phyloP scores from a whole-genome alignment of 35 echinoderm and acorn worm genomes.

The Holothuria glaberrima region DNA sequence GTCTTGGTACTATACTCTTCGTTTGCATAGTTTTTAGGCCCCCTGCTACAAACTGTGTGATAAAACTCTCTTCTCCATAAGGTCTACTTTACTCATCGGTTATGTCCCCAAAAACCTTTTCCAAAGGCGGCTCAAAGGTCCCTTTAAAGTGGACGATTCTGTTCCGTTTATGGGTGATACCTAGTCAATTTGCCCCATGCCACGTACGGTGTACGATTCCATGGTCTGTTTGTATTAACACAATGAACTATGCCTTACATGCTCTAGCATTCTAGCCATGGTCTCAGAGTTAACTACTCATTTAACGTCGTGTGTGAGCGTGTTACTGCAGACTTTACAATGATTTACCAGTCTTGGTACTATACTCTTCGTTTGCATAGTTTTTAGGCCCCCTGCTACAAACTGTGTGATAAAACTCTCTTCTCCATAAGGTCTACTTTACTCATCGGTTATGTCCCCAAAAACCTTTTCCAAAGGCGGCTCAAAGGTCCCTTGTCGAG shows the following conservation, averaged over 20 bases:
- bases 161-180: neutral
- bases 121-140: neutral
- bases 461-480: constrained; percentile 3
- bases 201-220: neutral
- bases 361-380: neutral
- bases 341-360: neutral
- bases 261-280: neutral
- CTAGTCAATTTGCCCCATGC: neutral
- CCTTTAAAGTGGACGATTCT: neutral
- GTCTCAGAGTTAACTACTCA: constrained; percentile 27
- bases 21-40: neutral
- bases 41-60: neutral
- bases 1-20: neutral
- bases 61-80: neutral
- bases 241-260: neutral
- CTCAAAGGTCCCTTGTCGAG: neutral
- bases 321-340: neutral
- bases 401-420: neutral
- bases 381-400: neutral
- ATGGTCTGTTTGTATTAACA: neutral
- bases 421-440: neutral
- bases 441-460: neutral
- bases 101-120: no score
- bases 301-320: neutral
- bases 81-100: neutral